Percentiles rank a stretch among this genome's conserved stretches.
Conservation (phyloP, 2,888 invertebrate species). For the Eubasilissa splendida region DNA sequence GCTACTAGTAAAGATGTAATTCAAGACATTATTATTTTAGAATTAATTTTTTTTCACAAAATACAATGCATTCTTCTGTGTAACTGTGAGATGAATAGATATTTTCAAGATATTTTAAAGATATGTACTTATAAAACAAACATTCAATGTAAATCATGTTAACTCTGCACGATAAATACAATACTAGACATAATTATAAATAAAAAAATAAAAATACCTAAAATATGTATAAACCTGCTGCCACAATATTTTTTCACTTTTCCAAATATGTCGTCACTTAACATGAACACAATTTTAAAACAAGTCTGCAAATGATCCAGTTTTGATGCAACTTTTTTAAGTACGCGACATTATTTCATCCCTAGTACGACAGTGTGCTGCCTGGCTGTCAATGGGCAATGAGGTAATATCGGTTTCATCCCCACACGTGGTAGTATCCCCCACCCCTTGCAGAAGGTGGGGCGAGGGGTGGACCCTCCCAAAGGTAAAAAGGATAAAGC, state of each 20-base stretch:
- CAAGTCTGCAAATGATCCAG: too few species aligned
- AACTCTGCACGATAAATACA: too few species aligned
- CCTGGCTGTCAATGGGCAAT: conserved; percentile 13
- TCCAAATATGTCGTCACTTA: not conserved
- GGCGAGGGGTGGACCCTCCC: conserved; percentile 6
- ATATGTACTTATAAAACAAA: too few species aligned
- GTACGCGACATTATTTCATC: not conserved
- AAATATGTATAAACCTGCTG: not conserved
- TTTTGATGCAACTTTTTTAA: not conserved
- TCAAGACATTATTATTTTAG: too few species aligned
- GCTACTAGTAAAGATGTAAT: too few species aligned
- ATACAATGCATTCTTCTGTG: too few species aligned
- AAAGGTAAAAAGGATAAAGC: not conserved
- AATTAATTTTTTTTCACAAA: too few species aligned
- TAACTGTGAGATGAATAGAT: too few species aligned
- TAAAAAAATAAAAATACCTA: not conserved
- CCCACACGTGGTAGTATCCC: not conserved
- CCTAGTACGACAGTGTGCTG: not conserved
- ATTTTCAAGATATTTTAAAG: too few species aligned
- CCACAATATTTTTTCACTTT: not conserved
- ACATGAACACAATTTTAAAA: not conserved
- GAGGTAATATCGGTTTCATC: conserved; percentile 7
- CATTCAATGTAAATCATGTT: too few species aligned
- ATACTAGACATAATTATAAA: not conserved
- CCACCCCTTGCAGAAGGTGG: not conserved